A percentile compares a stretch with the other conserved stretches of the same genome.
Conservation (phyloP, 2,113 vertebrate species). For the Nestor notabilis region DNA sequence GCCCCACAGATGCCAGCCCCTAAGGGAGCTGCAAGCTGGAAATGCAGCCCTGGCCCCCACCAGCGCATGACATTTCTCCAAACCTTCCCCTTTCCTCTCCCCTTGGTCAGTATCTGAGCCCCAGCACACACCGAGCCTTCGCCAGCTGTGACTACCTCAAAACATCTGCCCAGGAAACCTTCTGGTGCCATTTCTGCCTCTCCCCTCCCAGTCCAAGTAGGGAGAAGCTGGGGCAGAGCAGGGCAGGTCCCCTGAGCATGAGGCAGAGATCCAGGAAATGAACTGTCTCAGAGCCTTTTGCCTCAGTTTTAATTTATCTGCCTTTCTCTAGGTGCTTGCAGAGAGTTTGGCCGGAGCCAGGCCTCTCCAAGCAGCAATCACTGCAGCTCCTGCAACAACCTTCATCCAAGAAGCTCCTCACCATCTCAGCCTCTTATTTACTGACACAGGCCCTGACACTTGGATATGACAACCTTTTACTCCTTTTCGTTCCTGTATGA, state of each 20-base stretch:
- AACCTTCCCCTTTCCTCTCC: neutral
- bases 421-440: neutral
- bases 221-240: fast-evolving
- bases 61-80: neutral
- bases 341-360: neutral
- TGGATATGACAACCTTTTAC: neutral
- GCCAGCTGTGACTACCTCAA: fast-evolving
- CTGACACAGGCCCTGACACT: neutral
- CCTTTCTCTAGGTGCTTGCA: neutral
- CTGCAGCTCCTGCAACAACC: conserved; percentile 29
- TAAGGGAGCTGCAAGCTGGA: neutral
- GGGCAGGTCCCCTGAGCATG: fast-evolving
- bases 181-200: neutral
- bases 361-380: neutral
- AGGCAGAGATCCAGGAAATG: neutral
- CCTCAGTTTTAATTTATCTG: conserved; percentile 18
- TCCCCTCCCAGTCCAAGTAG: fast-evolving
- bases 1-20: fast-evolving
- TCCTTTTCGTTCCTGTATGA: neutral
- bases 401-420: neutral
- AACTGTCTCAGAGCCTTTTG: neutral
- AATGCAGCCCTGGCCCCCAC: neutral
- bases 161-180: neutral
- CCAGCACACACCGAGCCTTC: fast-evolving
- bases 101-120: neutral